A percentile compares a stretch with the other conserved stretches of the same genome.
phyloP scores from a whole-genome alignment of 1,140 invertebrate genomes.

The Tetramorium alpestre region DNA sequence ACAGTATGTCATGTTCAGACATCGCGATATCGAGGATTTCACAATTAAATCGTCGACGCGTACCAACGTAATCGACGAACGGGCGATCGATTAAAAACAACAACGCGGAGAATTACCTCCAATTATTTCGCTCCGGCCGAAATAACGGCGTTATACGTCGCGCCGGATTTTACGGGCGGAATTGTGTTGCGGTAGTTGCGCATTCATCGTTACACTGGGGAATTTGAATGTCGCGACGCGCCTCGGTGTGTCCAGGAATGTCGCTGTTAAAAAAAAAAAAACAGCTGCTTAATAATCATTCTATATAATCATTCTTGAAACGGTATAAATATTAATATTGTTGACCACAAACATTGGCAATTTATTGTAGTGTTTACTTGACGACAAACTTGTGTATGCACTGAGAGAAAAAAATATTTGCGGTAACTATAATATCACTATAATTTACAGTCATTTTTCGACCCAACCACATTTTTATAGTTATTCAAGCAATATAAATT shows the following conservation, averaged over 20 bases:
- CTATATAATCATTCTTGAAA: not conserved
- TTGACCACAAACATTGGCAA: not conserved
- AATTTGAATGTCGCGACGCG: not conserved
- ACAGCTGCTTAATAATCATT: not conserved
- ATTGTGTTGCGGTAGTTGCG: not conserved
- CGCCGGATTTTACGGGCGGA: constrained; percentile 25
- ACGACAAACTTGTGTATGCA: not conserved
- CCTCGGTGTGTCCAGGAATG: not conserved
- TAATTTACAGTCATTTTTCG: too few relatives aligned
- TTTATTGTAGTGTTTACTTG: not conserved
- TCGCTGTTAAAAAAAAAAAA: not conserved
- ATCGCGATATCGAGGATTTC: constrained; percentile 28
- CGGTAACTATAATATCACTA: too few relatives aligned
- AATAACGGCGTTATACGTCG: constrained; percentile 44
- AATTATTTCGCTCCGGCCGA: constrained; percentile 43
- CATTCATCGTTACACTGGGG: not conserved
- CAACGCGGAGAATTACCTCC: constrained; percentile 48
- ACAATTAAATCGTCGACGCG: constrained; percentile 39
- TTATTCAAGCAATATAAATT: too few relatives aligned
- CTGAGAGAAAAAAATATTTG: too few relatives aligned
- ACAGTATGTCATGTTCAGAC: not conserved
- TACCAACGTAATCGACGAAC: constrained; percentile 21
- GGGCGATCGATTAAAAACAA: constrained; percentile 56
- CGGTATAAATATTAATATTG: not conserved
- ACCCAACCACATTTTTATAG: too few relatives aligned